Percentiles rank a stretch among this genome's conserved stretches.
Conservation (phyloP, 2,113 vertebrate genomes). For the Thymallus thymallus region DNA sequence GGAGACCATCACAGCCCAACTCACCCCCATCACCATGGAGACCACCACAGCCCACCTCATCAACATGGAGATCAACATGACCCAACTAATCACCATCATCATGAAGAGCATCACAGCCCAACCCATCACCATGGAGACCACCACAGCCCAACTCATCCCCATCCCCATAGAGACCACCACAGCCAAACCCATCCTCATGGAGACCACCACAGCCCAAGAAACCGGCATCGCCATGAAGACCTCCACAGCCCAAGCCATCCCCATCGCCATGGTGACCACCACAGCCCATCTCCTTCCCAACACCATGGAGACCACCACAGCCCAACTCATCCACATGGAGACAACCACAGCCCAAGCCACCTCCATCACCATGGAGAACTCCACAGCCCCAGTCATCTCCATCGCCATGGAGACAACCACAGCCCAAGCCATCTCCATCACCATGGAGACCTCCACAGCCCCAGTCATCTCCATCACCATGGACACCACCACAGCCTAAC, state of each 20-base stretch:
- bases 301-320: conserved; percentile 6
- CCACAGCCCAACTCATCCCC: not conserved
- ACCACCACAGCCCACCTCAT: not conserved
- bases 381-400: conserved; percentile 23
- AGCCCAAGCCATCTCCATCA: conserved; percentile 11
- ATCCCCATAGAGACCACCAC: not conserved
- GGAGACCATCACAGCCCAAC: not conserved
- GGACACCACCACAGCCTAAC: conserved; percentile 5
- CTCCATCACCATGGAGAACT: conserved; percentile 16
- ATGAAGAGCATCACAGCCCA: conserved; percentile 9
- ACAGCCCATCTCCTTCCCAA: not conserved
- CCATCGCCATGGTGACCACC: conserved; percentile 9
- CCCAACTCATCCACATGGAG: not conserved
- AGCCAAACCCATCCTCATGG: conserved; percentile 5
- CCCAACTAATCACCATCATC: not conserved
- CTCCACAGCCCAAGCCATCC: not conserved
- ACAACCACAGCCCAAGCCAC: conserved; percentile 1
- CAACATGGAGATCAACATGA: not conserved
- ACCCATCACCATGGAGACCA: not conserved
- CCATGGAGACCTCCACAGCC: conserved; percentile 10
- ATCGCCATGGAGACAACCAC: conserved; percentile 23
- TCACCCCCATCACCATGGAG: conserved; percentile 13
- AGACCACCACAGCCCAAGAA: conserved; percentile 10
- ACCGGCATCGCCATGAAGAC: conserved; percentile 14
- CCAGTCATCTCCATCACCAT: conserved; percentile 3